These are phyloP conservation scores for Oscheius sp. DNA, from an alignment of 2,888 invertebrate species.

Conservation along the genomic window DNA sequence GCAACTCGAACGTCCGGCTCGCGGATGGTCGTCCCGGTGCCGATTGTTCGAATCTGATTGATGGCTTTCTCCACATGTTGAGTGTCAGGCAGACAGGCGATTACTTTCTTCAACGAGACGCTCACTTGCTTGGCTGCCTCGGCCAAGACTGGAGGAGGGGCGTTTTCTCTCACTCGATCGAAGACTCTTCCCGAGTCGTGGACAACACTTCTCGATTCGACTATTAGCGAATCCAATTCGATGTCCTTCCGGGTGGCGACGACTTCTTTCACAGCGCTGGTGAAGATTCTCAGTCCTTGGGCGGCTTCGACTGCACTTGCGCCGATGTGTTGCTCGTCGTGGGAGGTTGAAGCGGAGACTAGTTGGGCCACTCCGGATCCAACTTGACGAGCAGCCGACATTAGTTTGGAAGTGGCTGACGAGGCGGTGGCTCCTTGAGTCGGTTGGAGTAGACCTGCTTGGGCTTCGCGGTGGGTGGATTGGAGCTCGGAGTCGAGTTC, in stretches of 20 bases:
- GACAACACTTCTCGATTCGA: constrained; percentile 61
- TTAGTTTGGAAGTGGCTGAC: constrained; percentile 36
- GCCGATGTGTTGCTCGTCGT: constrained; percentile 75
- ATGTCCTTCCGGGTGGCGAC: constrained; percentile 56
- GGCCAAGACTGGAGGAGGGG: constrained; percentile 48
- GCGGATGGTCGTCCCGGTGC: constrained; percentile 71
- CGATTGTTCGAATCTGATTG: constrained; percentile 76
- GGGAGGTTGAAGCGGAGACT: constrained; percentile 81
- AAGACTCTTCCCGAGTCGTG: constrained; percentile 66
- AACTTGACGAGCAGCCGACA: constrained; percentile 51
- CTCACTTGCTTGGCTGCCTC: constrained; percentile 67
- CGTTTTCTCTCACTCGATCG: constrained; percentile 60
- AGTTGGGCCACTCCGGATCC: constrained; percentile 86
- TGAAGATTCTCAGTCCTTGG: constrained; percentile 60
- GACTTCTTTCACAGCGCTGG: constrained; percentile 55
- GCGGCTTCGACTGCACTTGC: constrained; percentile 64
- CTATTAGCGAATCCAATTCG: constrained; percentile 43
- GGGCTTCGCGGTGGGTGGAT: constrained; percentile 82
- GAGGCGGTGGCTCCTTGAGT: constrained; percentile 38
- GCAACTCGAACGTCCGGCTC: constrained; percentile 86
- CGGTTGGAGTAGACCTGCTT: constrained; percentile 62
- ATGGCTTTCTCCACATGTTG: constrained; percentile 87
- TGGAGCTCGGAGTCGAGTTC: constrained; percentile 82
- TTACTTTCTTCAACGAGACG: constrained; percentile 78
- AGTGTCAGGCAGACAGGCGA: constrained; percentile 90